Conservation (phyloP, 2,888 invertebrate species). For the Chesias legatella region DNA sequence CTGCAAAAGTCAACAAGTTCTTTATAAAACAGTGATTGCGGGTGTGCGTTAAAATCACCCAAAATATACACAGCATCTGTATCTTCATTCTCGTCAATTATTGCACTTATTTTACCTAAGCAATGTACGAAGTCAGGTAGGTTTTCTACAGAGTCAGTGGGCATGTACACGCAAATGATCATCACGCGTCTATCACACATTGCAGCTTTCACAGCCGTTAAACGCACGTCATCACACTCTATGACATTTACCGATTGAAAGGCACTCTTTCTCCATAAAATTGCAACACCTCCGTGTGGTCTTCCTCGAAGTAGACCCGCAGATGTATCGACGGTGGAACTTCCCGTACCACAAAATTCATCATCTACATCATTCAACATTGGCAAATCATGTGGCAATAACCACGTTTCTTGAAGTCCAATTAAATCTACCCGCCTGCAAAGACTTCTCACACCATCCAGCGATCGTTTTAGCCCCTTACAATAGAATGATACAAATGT, state of each 20-base stretch:
- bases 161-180: constrained; percentile 2
- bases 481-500: too few relatives aligned
- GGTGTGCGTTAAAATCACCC: background rate
- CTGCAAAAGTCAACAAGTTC: background rate
- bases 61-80: background rate
- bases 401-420: constrained; percentile 30
- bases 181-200: background rate
- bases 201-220: background rate
- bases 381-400: constrained; percentile 27
- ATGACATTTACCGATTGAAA: constrained; percentile 26
- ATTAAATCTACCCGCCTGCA: too few relatives aligned
- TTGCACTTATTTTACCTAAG: constrained; percentile 1
- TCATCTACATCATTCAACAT: constrained; percentile 21
- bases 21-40: background rate
- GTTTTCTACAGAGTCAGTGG: background rate
- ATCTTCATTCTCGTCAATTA: background rate
- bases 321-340: constrained; percentile 31
- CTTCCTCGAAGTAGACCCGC: constrained; percentile 23
- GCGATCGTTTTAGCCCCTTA: too few relatives aligned
- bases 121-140: background rate
- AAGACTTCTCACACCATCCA: too few relatives aligned
- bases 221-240: constrained; percentile 7
- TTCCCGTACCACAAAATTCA: constrained; percentile 26
- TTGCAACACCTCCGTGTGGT: constrained; percentile 22
- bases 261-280: constrained; percentile 28